Evolutionary conservation across 2,113 vertebrate genomes (phyloP).

Genomic region (Notarius lentiginosus): DNA sequence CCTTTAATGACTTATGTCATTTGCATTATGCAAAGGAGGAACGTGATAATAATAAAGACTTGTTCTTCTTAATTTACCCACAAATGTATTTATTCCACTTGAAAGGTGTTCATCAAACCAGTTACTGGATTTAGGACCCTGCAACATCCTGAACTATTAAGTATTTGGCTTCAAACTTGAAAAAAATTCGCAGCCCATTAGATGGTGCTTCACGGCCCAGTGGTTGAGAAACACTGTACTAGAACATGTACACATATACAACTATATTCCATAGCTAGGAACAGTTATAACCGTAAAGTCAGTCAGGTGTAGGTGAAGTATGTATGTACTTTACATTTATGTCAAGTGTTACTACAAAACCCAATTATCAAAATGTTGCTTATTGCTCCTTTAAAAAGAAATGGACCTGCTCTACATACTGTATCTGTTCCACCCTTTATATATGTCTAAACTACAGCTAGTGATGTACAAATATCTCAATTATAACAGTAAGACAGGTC

Average conservation of each 20-base stretch:
- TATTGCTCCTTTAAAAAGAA: neutral
- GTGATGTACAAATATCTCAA: neutral
- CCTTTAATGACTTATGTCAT: no score
- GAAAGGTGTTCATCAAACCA: no score
- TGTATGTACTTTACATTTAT: neutral
- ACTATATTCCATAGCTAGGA: neutral
- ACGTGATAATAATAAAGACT: no score
- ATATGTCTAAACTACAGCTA: neutral
- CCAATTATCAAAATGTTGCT: neutral
- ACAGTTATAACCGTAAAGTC: neutral
- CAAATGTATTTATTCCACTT: no score
- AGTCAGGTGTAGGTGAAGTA: neutral
- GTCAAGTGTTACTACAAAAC: neutral
- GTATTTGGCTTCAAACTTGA: no score
- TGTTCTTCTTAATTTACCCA: no score
- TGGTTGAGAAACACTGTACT: no score
- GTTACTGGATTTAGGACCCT: no score
- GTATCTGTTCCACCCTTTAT: neutral
- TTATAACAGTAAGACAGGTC: neutral
- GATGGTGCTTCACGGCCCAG: no score
- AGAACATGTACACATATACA: neutral
- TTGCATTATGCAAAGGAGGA: no score
- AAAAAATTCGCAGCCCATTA: no score
- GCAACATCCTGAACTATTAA: no score
- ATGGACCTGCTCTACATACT: neutral